Percentiles rank a stretch among this genome's conserved stretches.
Conservation (phyloP, 2,113 vertebrate species). For the Tyrannus savana region DNA sequence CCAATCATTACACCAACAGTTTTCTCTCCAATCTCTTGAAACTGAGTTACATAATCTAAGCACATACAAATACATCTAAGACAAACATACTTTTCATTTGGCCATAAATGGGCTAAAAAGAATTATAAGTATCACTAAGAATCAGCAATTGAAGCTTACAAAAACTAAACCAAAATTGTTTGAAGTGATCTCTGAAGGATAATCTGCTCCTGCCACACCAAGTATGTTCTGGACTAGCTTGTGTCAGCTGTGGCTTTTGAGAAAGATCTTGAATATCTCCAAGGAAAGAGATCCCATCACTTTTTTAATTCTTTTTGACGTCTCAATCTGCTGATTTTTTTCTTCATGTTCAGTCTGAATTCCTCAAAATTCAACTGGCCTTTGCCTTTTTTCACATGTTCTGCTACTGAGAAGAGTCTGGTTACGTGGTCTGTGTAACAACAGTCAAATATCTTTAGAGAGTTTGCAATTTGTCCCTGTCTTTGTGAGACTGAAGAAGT, state of each 20-base stretch:
- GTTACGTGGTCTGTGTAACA: background rate
- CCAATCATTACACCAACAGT: background rate
- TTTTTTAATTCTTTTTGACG: background rate
- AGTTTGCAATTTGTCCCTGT: background rate
- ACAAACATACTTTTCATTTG: background rate
- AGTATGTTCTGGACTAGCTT: too few species aligned
- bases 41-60: background rate
- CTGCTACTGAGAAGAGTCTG: background rate
- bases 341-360: background rate
- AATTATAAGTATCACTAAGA: background rate
- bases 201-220: background rate
- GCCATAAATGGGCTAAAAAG: background rate
- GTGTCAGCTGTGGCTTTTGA: background rate
- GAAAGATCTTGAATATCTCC: background rate
- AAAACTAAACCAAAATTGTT: background rate
- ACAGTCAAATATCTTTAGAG: too few species aligned
- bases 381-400: background rate
- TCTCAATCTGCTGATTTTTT: background rate
- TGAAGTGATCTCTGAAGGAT: background rate
- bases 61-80: fast-evolving
- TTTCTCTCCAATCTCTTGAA: background rate
- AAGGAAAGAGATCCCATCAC: background rate
- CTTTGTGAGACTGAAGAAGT: background rate
- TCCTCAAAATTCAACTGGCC: background rate
- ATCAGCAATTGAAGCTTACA: background rate